phyloP scores from a whole-genome alignment of 2,113 vertebrate species.

The human region DNA sequence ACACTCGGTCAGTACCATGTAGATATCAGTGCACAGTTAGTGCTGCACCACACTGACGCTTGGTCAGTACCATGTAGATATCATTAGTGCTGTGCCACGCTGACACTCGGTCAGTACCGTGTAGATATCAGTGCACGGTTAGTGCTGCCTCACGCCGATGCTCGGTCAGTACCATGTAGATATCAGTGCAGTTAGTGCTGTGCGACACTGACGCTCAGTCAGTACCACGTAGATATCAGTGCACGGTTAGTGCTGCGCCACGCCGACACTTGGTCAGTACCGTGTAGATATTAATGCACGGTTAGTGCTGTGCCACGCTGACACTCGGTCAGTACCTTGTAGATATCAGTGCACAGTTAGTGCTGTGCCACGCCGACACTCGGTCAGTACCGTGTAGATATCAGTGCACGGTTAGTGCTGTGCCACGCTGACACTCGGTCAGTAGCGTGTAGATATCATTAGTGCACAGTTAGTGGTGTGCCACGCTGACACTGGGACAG shows the following conservation, averaged over 20 bases:
- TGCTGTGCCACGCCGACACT: fast-evolving
- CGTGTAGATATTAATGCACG: neutral
- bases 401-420: neutral
- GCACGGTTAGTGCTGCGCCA: too few species aligned
- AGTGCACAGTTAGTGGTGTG: too few species aligned
- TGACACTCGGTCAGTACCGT: fast-evolving
- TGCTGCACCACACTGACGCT: fast-evolving
- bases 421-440: fast-evolving
- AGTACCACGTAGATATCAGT: too few species aligned
- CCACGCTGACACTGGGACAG: fast-evolving
- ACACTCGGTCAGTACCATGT: fast-evolving
- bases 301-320: too few species aligned
- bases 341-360: too few species aligned
- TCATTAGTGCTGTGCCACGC: fast-evolving
- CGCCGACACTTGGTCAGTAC: fast-evolving
- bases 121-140: neutral
- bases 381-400: fast-evolving
- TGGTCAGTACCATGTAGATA: fast-evolving
- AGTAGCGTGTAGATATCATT: neutral
- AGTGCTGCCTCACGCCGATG: fast-evolving
- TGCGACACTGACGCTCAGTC: fast-evolving
- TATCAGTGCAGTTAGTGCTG: too few species aligned
- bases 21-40: too few species aligned
- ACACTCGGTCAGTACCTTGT: fast-evolving
- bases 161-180: too few species aligned